Evolutionary conservation across 2,797 vertebrate species (phyloP).

Genomic region (Oceanodroma leucorhoa): DNA sequence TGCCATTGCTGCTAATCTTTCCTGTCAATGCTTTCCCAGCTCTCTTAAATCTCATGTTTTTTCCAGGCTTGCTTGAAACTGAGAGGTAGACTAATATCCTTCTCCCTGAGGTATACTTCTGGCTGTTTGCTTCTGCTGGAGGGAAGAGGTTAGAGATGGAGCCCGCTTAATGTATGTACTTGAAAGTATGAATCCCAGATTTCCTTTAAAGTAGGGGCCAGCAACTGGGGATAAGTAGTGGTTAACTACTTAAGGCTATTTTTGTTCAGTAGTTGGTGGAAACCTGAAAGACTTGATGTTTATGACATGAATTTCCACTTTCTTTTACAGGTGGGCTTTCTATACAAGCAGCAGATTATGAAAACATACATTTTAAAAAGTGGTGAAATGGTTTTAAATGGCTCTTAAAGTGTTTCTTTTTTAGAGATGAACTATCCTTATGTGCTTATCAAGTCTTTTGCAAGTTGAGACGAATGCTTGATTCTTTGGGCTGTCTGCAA

Average conservation of each 20-base stretch:
- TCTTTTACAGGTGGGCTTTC: neutral
- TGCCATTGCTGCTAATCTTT: neutral
- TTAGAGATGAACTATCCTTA: neutral
- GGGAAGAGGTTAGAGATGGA: conserved; percentile 6
- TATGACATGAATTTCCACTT: neutral
- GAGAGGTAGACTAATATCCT: conserved; percentile 1
- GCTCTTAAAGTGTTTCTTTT: neutral
- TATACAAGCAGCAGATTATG: neutral
- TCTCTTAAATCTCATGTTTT: conserved; percentile 19
- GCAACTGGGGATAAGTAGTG: neutral
- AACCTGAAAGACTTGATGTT: neutral
- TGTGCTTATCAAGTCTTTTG: neutral
- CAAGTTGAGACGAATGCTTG: neutral
- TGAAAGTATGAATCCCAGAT: neutral
- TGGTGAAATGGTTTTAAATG: neutral
- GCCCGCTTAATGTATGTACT: neutral
- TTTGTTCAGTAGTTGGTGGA: neutral
- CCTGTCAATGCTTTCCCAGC: conserved; percentile 31
- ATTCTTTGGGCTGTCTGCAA: neutral
- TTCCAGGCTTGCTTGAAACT: conserved; percentile 22
- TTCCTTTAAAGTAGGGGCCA: neutral
- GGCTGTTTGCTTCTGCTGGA: neutral
- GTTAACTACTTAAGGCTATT: neutral
- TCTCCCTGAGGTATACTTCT: conserved; percentile 26
- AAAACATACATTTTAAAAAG: neutral